Conservation (phyloP, 2,888 invertebrate species). For the Alsophila aescularia region DNA sequence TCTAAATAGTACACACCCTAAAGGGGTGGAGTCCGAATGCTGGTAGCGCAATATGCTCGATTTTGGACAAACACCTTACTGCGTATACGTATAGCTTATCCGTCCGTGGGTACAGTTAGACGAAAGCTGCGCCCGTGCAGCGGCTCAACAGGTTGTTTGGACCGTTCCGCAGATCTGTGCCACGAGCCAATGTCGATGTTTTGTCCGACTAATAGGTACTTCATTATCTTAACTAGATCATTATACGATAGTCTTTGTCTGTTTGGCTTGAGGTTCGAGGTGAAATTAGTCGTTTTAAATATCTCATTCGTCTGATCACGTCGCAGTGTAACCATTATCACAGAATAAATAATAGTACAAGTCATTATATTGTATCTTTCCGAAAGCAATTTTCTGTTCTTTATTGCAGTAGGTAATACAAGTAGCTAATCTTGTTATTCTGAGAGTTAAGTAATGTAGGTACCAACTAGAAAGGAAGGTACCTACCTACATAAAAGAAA, state of each 20-base stretch:
- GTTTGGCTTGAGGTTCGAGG: neutral
- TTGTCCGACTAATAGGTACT: slow-evolving; percentile 15
- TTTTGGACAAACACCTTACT: neutral
- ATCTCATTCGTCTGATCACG: too few species aligned
- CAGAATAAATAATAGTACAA: too few species aligned
- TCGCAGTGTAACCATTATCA: too few species aligned
- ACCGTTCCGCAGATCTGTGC: slow-evolving; percentile 39
- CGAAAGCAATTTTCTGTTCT: too few species aligned
- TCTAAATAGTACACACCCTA: too few species aligned
- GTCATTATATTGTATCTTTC: too few species aligned
- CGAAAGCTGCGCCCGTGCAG: slow-evolving; percentile 53
- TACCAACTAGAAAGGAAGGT: too few species aligned
- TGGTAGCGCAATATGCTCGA: neutral
- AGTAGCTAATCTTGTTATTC: too few species aligned
- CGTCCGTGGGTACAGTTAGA: slow-evolving; percentile 55
- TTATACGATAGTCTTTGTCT: neutral
- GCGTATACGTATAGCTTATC: slow-evolving; percentile 9
- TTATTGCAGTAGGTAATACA: too few species aligned
- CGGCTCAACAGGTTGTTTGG: slow-evolving; percentile 46
- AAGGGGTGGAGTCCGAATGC: too few species aligned
- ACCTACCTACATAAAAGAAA: too few species aligned
- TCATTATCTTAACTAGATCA: neutral
- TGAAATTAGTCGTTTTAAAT: neutral
- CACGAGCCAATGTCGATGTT: slow-evolving; percentile 32
- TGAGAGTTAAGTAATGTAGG: too few species aligned